Evolutionary conservation across 1,140 invertebrate species (phyloP).

Genomic region (Forficula auricularia): DNA sequence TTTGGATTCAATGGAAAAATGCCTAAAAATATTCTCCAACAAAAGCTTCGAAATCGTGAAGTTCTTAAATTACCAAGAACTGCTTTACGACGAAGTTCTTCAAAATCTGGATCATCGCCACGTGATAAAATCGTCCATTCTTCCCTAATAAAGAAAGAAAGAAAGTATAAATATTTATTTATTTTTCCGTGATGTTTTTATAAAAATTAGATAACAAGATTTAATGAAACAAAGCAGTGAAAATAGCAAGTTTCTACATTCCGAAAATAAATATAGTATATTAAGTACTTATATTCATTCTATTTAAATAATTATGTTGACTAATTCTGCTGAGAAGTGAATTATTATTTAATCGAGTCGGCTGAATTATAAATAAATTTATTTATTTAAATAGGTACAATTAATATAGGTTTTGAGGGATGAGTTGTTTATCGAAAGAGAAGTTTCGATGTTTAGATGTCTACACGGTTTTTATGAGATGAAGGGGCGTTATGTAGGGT

Average conservation of each 20-base stretch:
- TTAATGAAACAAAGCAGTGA: not conserved
- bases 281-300: not conserved
- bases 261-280: not conserved
- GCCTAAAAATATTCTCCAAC: conserved; percentile 26
- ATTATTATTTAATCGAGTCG: too few relatives aligned
- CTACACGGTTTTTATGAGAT: too few relatives aligned
- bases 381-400: too few relatives aligned
- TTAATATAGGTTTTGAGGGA: too few relatives aligned
- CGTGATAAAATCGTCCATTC: conserved; percentile 24
- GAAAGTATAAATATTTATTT: not conserved
- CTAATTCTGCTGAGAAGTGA: too few relatives aligned
- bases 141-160: conserved; percentile 13
- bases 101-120: conserved; percentile 19
- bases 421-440: too few relatives aligned
- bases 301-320: not conserved
- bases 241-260: not conserved
- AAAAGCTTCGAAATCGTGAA: conserved; percentile 28
- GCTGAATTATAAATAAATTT: too few relatives aligned
- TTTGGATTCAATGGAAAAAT: conserved; percentile 19
- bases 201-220: not conserved
- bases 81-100: conserved; percentile 19
- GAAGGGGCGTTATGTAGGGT: too few relatives aligned
- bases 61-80: conserved; percentile 26
- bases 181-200: not conserved
- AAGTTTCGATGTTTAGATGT: too few relatives aligned